Percentiles rank a stretch among this genome's conserved stretches.
Conservation (phyloP, 1,140 invertebrate species). For the Sitodiplosis mosellana region DNA sequence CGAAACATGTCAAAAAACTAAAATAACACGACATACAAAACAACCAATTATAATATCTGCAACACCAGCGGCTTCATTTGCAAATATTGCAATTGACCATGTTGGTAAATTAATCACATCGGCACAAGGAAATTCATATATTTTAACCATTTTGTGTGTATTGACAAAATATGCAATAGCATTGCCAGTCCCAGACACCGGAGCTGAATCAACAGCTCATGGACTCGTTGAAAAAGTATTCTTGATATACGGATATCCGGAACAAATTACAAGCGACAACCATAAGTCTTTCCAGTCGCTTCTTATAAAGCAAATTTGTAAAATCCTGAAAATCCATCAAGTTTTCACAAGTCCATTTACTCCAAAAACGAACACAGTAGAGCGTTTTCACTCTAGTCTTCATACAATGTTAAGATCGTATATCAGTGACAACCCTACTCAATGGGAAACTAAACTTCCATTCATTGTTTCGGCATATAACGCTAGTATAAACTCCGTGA, state of each 20-base stretch:
- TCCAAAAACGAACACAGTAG: not conserved
- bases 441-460: slow-evolving; percentile 2
- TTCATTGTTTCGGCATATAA: slow-evolving; percentile 2
- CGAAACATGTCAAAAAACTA: slow-evolving; percentile 7
- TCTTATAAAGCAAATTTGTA: not conserved
- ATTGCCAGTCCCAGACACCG: not conserved
- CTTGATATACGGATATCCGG: not conserved
- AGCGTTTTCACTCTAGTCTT: not conserved
- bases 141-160: slow-evolving; percentile 4
- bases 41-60: slow-evolving; percentile 10
- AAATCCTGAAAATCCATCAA: not conserved
- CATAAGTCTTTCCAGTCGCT: not conserved
- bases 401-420: not conserved
- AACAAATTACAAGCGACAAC: not conserved
- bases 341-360: not conserved
- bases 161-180: slow-evolving; percentile 1
- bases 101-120: slow-evolving; percentile 4
- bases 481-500: not conserved
- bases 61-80: slow-evolving; percentile 5
- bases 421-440: not conserved
- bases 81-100: slow-evolving; percentile 7
- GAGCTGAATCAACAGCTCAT: not conserved
- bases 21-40: slow-evolving; percentile 5
- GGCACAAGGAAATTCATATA: slow-evolving; percentile 5
- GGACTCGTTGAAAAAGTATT: not conserved